Conservation (phyloP, 2,797 vertebrate species). For the Acropternis orthonyx region DNA sequence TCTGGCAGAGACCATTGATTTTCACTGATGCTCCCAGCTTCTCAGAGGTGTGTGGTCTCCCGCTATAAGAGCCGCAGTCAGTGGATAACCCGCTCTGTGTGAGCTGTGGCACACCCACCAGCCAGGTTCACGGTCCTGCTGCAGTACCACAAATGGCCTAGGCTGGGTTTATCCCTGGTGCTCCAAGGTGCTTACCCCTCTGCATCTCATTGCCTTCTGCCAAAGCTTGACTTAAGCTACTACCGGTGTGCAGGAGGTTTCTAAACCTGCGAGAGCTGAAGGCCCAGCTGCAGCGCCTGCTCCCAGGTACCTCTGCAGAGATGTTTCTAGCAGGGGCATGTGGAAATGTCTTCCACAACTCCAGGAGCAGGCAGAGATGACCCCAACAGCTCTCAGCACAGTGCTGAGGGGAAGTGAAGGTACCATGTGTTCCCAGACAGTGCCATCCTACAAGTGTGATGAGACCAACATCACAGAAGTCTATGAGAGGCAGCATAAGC, state of each 20-base stretch:
- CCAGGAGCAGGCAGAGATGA: not conserved
- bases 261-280: not conserved
- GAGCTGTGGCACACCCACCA: accelerated
- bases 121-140: not conserved
- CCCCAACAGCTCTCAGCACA: not conserved
- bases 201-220: not conserved
- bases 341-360: not conserved
- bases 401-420: not conserved
- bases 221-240: not conserved
- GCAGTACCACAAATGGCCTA: not conserved
- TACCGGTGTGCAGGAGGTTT: accelerated
- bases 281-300: not conserved
- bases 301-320: not conserved
- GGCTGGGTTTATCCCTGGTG: not conserved
- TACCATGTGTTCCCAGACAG: not conserved
- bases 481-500: not conserved
- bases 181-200: not conserved
- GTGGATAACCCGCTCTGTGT: not conserved
- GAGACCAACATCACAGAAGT: not conserved
- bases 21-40: not conserved
- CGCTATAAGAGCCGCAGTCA: not conserved
- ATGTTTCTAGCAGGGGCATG: not conserved
- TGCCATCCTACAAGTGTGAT: accelerated
- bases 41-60: not conserved
- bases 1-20: not conserved